phyloP scores from a whole-genome alignment of 1,140 invertebrate species.

The Euwallacea similis region DNA sequence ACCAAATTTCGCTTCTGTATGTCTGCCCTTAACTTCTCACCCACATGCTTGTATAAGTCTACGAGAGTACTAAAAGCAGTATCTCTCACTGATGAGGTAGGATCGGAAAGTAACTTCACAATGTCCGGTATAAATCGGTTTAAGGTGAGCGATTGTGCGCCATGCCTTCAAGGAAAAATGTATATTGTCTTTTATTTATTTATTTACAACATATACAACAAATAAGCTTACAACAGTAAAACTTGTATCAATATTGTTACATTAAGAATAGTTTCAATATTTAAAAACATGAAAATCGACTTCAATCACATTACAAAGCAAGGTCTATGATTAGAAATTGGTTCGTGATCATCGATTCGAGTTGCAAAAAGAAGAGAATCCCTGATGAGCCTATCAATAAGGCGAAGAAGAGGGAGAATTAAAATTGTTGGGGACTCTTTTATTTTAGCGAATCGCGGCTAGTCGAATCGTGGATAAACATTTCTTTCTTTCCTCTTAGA shows the following conservation, averaged over 20 bases:
- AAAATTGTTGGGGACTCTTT: too few relatives aligned
- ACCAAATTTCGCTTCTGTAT: constrained; percentile 79
- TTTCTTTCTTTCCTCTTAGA: too few relatives aligned
- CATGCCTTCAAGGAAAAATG: constrained; percentile 66
- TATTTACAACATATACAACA: neutral
- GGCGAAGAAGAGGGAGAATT: too few relatives aligned
- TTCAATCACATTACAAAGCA: too few relatives aligned
- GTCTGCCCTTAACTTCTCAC: constrained; percentile 83
- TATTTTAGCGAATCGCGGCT: too few relatives aligned
- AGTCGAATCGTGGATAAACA: too few relatives aligned
- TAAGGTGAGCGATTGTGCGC: constrained; percentile 77
- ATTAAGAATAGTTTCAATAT: neutral
- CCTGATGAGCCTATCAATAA: too few relatives aligned
- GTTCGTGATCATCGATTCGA: too few relatives aligned
- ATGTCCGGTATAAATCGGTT: constrained; percentile 81
- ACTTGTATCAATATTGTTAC: too few relatives aligned
- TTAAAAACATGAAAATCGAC: neutral
- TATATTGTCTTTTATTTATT: constrained; percentile 2
- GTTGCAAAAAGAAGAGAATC: too few relatives aligned
- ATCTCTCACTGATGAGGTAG: constrained; percentile 84
- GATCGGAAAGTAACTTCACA: constrained; percentile 85
- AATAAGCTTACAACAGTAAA: neutral
- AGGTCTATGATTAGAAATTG: too few relatives aligned
- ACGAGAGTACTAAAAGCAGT: constrained; percentile 82
- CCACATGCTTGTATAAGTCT: constrained; percentile 91